These are phyloP conservation scores for Drosophila differens DNA, from an alignment of 2,888 invertebrate genomes.

Conservation along the genomic window DNA sequence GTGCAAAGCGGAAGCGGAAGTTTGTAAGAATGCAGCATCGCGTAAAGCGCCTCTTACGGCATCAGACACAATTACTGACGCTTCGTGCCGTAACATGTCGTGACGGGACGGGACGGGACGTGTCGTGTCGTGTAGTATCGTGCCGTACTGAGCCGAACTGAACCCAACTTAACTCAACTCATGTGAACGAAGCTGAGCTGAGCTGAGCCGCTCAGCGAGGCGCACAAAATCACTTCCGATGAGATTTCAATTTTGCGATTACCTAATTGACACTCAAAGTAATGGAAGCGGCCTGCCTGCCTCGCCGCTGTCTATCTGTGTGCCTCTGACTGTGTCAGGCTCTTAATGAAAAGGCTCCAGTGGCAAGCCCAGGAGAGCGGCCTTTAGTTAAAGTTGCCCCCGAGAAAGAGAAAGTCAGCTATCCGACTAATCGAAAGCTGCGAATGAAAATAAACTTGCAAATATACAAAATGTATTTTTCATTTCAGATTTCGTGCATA, in stretches of 20 bases:
- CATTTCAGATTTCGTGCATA: neutral
- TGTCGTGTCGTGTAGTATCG: constrained; percentile 11
- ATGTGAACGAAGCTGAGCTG: constrained; percentile 6
- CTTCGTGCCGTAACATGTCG: constrained; percentile 11
- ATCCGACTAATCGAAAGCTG: constrained; percentile 7
- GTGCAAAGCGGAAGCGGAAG: constrained; percentile 67
- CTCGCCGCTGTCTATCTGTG: neutral
- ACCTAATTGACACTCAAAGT: constrained; percentile 78
- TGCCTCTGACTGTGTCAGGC: neutral
- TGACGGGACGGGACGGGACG: constrained; percentile 4
- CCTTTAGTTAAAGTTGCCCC: constrained; percentile 11
- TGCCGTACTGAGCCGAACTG: constrained; percentile 17
- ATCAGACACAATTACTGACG: constrained; percentile 34
- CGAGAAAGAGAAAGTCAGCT: neutral
- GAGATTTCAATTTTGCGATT: constrained; percentile 80
- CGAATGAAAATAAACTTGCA: neutral
- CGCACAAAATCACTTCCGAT: constrained; percentile 72
- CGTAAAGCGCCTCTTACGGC: constrained; percentile 30
- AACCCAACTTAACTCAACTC: constrained; percentile 10
- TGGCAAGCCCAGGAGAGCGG: constrained; percentile 6
- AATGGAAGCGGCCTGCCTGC: constrained; percentile 55
- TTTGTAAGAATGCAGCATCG: constrained; percentile 69
- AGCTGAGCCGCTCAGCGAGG: constrained; percentile 48
- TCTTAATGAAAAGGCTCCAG: constrained; percentile 5
- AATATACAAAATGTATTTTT: neutral